Evolutionary conservation across 1,140 invertebrate genomes (phyloP).

Genomic region (Pseudomyrmex cubaensis): DNA sequence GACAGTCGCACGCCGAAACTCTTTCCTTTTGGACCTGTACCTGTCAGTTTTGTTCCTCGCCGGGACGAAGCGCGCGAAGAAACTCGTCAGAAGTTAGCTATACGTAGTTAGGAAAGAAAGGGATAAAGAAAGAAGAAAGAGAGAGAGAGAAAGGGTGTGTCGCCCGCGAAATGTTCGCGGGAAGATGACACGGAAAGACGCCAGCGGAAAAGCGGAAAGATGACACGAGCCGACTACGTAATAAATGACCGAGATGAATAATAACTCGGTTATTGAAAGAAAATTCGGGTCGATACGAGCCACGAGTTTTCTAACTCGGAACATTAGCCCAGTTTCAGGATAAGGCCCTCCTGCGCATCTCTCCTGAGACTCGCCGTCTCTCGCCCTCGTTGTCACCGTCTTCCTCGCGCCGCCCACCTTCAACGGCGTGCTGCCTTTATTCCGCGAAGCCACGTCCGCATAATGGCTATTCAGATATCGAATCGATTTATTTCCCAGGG

Average conservation of each 20-base stretch:
- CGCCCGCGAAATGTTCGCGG: neutral
- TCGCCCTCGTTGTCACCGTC: neutral
- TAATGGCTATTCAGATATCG: conserved; percentile 79
- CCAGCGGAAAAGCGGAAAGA: neutral
- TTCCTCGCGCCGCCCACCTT: conserved; percentile 10
- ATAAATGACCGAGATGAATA: conserved; percentile 77
- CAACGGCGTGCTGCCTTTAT: conserved; percentile 42
- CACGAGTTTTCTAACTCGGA: conserved; percentile 73
- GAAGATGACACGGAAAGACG: conserved; percentile 13
- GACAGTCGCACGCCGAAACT: conserved; percentile 11
- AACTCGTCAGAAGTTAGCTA: neutral
- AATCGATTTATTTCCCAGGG: conserved; percentile 77
- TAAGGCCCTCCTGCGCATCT: conserved; percentile 45
- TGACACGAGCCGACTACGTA: conserved; percentile 47
- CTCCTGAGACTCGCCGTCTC: neutral
- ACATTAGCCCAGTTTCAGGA: conserved; percentile 78
- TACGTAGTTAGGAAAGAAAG: neutral
- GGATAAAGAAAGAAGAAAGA: too few species aligned
- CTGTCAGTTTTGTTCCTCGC: conserved; percentile 11
- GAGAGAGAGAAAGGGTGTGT: too few species aligned
- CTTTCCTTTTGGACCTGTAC: neutral
- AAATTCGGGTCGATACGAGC: conserved; percentile 71
- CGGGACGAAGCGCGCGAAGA: neutral
- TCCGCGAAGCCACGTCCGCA: conserved; percentile 67
- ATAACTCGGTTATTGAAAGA: conserved; percentile 79